Evolutionary conservation across 2,113 vertebrate species (phyloP).

Genomic region (Apistogramma diplotaenia): DNA sequence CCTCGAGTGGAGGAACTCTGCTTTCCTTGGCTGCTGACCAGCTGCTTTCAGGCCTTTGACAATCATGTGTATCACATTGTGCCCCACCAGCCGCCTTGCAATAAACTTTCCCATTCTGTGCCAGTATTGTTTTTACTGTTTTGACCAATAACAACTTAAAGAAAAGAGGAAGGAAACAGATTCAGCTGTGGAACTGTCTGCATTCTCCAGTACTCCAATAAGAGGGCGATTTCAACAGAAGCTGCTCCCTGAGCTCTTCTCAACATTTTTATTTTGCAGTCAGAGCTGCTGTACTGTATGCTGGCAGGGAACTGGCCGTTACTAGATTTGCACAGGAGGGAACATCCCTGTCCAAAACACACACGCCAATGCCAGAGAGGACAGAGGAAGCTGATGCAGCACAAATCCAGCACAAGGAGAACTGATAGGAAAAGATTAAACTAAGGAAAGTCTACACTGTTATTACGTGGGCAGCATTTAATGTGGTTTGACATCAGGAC

Average conservation of each 20-base stretch:
- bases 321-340: slow-evolving; percentile 20
- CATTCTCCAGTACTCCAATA: slow-evolving; percentile 3
- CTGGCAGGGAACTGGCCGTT: background rate
- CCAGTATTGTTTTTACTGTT: slow-evolving; percentile 20
- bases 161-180: slow-evolving; percentile 29
- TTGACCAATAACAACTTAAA: background rate
- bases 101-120: slow-evolving; percentile 18
- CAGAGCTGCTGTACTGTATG: background rate
- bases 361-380: slow-evolving; percentile 38
- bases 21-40: slow-evolving; percentile 43
- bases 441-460: background rate
- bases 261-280: slow-evolving; percentile 7
- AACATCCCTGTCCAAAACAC: slow-evolving; percentile 46
- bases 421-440: background rate
- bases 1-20: slow-evolving; percentile 13
- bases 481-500: background rate
- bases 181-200: background rate
- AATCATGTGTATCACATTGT: slow-evolving; percentile 3
- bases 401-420: slow-evolving; percentile 27
- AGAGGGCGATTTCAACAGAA: background rate
- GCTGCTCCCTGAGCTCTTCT: background rate
- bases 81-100: background rate
- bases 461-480: background rate
- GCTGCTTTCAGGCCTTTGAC: background rate
- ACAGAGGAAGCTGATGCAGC: slow-evolving; percentile 46